Base-by-base conservation (phyloP, 2,888 invertebrate species). In the Synanthedon myopaeformis region DNA sequence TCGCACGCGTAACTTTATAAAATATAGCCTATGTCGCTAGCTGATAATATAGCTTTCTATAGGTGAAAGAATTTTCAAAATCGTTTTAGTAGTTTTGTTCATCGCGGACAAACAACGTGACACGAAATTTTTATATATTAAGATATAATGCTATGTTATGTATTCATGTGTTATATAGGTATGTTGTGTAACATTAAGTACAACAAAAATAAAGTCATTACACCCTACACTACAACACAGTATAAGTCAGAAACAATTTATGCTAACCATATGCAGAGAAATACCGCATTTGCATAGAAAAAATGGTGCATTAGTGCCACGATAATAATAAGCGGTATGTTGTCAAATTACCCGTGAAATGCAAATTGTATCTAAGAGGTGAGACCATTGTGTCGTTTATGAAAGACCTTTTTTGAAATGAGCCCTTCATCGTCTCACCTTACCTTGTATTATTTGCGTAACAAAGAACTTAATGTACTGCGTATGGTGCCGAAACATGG, bases 331-430 rank as follows among this genome's bases (percentile, higher is more conserved):
- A 2, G 13, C 3, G 45, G 13, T 45, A 45, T 45, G 0, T 45
- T 42, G 41, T n/a, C 17, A 52, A 51, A 49, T 51, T 19, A 42
- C 52, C 19, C 23, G 17, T 28, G 61, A 71, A 71, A 73, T 72
- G 66, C 62, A 65, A 70, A 73, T 73, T 63, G 55, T 52, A 54
- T 55, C 54, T 49, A 56, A 52, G 57, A 65, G 65, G 66, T 72
- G 67, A 64, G 65, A 64, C 64, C 65, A 70, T 73, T 74, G 64
- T 60, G 51, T n/a, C n/a, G 35, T 19, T 23, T 65, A 66, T 69
- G 66, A 65, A 61, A 64, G 63, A 61, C 61, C 62, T 63, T 45
- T 58, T 57, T 58, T 61, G 42, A 67, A 71, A 69, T 67, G 62
- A 60, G 28, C 56, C 52, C 51, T 19, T 48, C 42, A 53, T 58